Base-by-base conservation (phyloP, 1,140 invertebrate genomes). In the Drosophila subobscura region DNA sequence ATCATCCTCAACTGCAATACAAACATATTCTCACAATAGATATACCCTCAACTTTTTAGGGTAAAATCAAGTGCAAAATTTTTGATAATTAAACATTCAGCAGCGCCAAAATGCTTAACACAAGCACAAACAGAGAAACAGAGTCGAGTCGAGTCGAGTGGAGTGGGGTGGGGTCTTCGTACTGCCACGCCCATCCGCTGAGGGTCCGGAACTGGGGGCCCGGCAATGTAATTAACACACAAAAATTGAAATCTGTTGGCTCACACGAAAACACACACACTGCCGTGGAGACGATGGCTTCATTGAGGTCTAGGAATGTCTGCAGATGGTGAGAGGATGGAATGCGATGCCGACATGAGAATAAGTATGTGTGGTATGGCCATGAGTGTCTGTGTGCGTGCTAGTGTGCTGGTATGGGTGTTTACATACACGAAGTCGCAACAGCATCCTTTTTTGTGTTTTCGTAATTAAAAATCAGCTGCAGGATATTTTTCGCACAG, bases 401-500 rank as follows among this genome's bases (percentile, higher is more conserved):
- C 4, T 57, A 33, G 22, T 56, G 51, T 49, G 16, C 14, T 40
- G 44, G 67, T 73, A 59, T 57, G 58, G 63, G 64, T 77, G 79
- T 83, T 83, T 83, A 70, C 77, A 57, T 68, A 75, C 75, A 78
- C 59, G 66, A 71, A 83, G 75, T 83, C 74, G 74, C 79, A 83
- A 83, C 79, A 83, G 72, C 71, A 75, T 81, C 72, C 66, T 79
- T 79, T 79, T 80, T 68, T 79, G 63, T 84, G 76, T 85, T 84
- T 77, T 77, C 79, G 76, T 84, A 85, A 85, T 84, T 84, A 85
- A 85, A 84, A 85, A 85, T 85, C 79, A 84, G 80, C 80, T 85
- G 67, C 80, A 84, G 80, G 80, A 84, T 85, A 85, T 85, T 85
- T 79, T 79, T 70, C 54, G 49, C 59, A 53, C 50, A 65, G 67